Evolutionary conservation across 2,888 invertebrate species (phyloP).

Genomic region (Caenorhabditis imperialis): DNA sequence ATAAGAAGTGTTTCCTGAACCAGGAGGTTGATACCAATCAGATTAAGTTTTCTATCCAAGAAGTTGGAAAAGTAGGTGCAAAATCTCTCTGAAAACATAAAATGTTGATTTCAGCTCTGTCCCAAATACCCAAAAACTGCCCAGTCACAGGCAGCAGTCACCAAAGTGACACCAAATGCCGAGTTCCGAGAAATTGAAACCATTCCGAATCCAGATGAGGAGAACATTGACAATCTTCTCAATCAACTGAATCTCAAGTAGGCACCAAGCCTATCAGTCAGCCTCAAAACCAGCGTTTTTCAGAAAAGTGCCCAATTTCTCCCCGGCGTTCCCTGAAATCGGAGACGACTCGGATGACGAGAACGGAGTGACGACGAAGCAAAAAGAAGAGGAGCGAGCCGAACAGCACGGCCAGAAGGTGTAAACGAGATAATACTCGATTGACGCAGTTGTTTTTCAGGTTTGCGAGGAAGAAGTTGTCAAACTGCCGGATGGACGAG

Average conservation of each 20-base stretch:
- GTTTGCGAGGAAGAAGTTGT: conserved; percentile 74
- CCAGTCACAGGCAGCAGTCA: conserved; percentile 9
- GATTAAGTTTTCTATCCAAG: conserved; percentile 47
- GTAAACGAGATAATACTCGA: conserved; percentile 41
- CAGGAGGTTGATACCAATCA: conserved; percentile 45
- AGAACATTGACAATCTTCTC: conserved; percentile 68
- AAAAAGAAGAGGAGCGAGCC: conserved; percentile 72
- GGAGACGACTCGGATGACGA: conserved; percentile 73
- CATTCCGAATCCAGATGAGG: conserved; percentile 56
- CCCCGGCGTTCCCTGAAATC: conserved; percentile 68
- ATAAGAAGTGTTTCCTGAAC: conserved; percentile 50
- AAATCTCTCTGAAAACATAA: background rate
- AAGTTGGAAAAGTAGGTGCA: conserved; percentile 31
- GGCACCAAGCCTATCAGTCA: background rate
- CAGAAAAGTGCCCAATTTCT: conserved; percentile 73
- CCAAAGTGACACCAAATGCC: conserved; percentile 23
- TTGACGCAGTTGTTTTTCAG: conserved; percentile 31
- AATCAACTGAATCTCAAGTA: conserved; percentile 69
- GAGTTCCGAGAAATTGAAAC: conserved; percentile 39
- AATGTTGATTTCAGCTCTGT: conserved; percentile 29
- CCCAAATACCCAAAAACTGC: conserved; percentile 31
- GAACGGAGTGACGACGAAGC: conserved; percentile 71
- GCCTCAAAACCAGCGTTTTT: conserved; percentile 21
- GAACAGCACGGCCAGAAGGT: conserved; percentile 74
- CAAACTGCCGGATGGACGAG: conserved; percentile 70